These are phyloP conservation scores for Oxyscelio sp. DNA, from an alignment of 2,888 invertebrate genomes.

Conservation along the genomic window DNA sequence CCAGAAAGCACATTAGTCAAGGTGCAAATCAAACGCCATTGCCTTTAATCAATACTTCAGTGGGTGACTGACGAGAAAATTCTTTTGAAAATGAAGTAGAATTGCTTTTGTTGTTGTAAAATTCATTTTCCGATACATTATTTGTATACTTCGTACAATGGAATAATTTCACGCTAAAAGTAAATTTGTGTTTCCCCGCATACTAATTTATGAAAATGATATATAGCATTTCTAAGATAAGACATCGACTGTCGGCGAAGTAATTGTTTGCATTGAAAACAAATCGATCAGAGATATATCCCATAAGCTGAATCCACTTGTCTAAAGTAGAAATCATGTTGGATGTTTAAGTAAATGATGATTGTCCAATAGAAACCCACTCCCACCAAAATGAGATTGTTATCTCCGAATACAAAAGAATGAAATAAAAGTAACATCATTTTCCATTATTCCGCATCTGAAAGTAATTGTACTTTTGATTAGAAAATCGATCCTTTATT, in stretches of 20 bases:
- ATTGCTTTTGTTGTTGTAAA: too few relatives aligned
- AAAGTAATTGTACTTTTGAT: slow-evolving; percentile 38
- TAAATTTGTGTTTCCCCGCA: too few relatives aligned
- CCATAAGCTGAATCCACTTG: slow-evolving; percentile 20
- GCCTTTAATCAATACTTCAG: too few relatives aligned
- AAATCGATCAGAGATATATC: slow-evolving; percentile 11
- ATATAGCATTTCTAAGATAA: too few relatives aligned
- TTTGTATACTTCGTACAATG: too few relatives aligned
- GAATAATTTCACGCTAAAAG: too few relatives aligned
- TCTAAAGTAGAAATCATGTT: slow-evolving; percentile 8
- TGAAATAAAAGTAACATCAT: slow-evolving; percentile 29
- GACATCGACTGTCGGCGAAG: background rate
- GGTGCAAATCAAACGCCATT: too few relatives aligned
- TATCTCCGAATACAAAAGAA: slow-evolving; percentile 24
- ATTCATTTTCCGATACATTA: too few relatives aligned
- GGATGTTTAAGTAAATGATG: slow-evolving; percentile 30
- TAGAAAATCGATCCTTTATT: slow-evolving; percentile 18
- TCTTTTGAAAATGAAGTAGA: too few relatives aligned
- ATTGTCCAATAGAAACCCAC: slow-evolving; percentile 4
- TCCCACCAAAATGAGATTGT: slow-evolving; percentile 34
- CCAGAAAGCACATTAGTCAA: too few relatives aligned
- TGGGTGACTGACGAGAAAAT: too few relatives aligned
- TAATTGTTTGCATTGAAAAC: slow-evolving; percentile 9
- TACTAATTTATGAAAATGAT: too few relatives aligned
- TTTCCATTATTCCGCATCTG: background rate